Percentiles rank a stretch among this genome's conserved stretches.
phyloP scores from a whole-genome alignment of 2,113 vertebrate genomes.

The Xenopus tropicalis region UCB_Xtro_10.0 CM004446.2:125284501-125285000 shows the following conservation, averaged over 20 bases:
- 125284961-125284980: background rate
- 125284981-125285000: background rate
- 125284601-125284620: too few species aligned
- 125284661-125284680: background rate
- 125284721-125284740: background rate
- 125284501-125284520: too few species aligned
- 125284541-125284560: too few species aligned
- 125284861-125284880: background rate
- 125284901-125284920: slow-evolving; percentile 25
- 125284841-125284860: slow-evolving; percentile 11
- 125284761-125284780: background rate
- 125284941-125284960: slow-evolving; percentile 9
- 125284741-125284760: background rate
- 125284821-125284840: slow-evolving; percentile 22
- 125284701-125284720: background rate
- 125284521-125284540: too few species aligned
- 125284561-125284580: too few species aligned
- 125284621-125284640: background rate
- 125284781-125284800: slow-evolving; percentile 15
- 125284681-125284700: background rate
- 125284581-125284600: too few species aligned
- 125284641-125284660: background rate
- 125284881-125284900: slow-evolving; percentile 23
- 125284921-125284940: slow-evolving; percentile 13
- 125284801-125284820: slow-evolving; percentile 23